Percentiles rank a stretch among this genome's conserved stretches.
These are phyloP conservation scores for Excalfactoria chinensis DNA, from an alignment of 2,113 vertebrate species.

Conservation along the genomic window DNA sequence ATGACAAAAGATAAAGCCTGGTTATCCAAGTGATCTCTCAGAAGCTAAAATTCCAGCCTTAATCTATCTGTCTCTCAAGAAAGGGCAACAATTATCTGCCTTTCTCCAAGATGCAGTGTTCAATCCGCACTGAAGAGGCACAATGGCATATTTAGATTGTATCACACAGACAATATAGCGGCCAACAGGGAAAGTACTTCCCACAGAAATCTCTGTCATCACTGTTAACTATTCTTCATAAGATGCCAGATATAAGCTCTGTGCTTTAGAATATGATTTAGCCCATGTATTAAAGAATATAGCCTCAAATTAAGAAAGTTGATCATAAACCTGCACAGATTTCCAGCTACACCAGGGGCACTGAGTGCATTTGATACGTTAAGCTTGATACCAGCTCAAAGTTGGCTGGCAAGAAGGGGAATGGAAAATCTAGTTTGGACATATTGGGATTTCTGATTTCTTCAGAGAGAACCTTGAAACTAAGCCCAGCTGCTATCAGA, in stretches of 20 bases:
- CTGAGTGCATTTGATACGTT: background rate
- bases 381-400: background rate
- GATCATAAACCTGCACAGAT: background rate
- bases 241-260: background rate
- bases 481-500: background rate
- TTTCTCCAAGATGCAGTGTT: background rate
- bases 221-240: background rate
- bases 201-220: background rate
- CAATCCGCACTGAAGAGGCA: background rate
- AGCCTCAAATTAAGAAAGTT: background rate
- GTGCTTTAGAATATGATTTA: background rate
- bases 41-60: background rate
- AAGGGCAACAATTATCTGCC: background rate
- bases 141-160: background rate
- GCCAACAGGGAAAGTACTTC: background rate
- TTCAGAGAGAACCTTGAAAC: background rate
- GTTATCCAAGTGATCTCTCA: background rate
- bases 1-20: background rate
- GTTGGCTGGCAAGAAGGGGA: background rate
- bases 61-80: background rate
- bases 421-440: background rate
- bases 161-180: accelerated
- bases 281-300: background rate
- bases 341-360: background rate
- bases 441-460: background rate